Base-by-base conservation (phyloP, 2,888 invertebrate genomes). In the Drosophila planitibia region DNA sequence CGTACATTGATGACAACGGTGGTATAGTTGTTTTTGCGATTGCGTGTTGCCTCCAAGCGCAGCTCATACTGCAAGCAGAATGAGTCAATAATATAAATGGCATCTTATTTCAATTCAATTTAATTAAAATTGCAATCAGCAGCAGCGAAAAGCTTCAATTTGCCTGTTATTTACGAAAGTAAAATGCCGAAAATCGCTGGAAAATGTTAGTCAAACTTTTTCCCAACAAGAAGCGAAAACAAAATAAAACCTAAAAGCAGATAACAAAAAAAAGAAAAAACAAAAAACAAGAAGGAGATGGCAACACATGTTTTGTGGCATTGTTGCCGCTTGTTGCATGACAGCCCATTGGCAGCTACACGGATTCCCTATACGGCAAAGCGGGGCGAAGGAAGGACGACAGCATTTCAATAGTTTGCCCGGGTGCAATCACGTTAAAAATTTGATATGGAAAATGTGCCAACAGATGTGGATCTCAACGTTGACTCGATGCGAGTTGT, bases 1-100 rank as follows among this genome's bases (percentile, higher is more conserved):
- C 98, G 98, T 91, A 98, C 98, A 94, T 98, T 97, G 92, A 99
- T 98, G 92, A 98, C 97, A 85, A 99, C 98, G 68, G 97, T 98
- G 70, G 98, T 98, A 95, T 97, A 97, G 95, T 98, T 98, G 94
- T 98, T 98, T 94, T 98, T 98, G 93, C 98, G 95, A 95, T 98
- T 98, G 94, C 98, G 97, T 76, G 98, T 98, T 62, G 98, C 98
- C 77, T 98, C 98, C 94, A 98, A 94, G 93, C 97, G 96, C 93
- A 98, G 95, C 94, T 98, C 98, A 94, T 98, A 98, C 97, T 98
- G 94, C 84, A 68, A 75, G 16, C 25, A 49, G 9, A 41, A 51
- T 14, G 74, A 58, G 61, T 22, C 0, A 22, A 47, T 12, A 6
- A 4, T 14, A 7, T 1, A 47, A 22, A 22, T 14, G n/a, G 55